Evolutionary conservation across 2,888 invertebrate genomes (phyloP), one percentile per base, ranked within the genome.

Genomic region (Amphipoea oculea): DNA sequence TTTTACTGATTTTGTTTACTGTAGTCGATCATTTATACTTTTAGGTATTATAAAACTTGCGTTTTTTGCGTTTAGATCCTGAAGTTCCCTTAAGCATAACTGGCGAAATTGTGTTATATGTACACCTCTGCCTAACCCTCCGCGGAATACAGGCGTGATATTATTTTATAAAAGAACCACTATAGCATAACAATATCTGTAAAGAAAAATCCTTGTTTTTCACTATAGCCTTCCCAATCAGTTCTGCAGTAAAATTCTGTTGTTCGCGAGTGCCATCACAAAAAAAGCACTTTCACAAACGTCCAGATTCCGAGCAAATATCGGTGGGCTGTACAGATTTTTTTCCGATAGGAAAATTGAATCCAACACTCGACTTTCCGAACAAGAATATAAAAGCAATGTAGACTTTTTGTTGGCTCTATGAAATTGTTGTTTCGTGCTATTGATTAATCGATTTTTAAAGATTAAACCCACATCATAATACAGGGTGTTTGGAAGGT

Each of bases 341-440:
- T 77, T 86, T 86, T n/a, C 65, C 63, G 73, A 82, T 63, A 67
- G 54, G 54, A 81, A 82, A 66, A 82, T 82, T 67, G 65, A 76
- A 73, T 86, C 65, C 48, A 82, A 70, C 83, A 82, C 83, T 75
- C 72, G 45, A 57, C 36, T 68, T 81, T 72, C n/a, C 1, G 68
- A 57, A 62, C 68, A 54, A 62, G 71, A 69, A 73, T 60, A 62
- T 73, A 65, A 73, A 85, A 73, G 51, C 48, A 63, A 57, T 11
- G 14, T 57, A 11, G 42, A 54, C 0, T 60, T 57, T 82, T 54
- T 68, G 29, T 60, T 23, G 14, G 45, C 23, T 29, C n/a, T 36
- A n/a, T 68, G 17, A 29, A 70, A 60, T 48, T 60, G 60, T 70
- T 40, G 36, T 70, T 60, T 60, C 23, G 7, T 23, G 51, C 3